Base-by-base conservation (phyloP, 2,888 invertebrate species). In the Coenonympha arcania region DNA sequence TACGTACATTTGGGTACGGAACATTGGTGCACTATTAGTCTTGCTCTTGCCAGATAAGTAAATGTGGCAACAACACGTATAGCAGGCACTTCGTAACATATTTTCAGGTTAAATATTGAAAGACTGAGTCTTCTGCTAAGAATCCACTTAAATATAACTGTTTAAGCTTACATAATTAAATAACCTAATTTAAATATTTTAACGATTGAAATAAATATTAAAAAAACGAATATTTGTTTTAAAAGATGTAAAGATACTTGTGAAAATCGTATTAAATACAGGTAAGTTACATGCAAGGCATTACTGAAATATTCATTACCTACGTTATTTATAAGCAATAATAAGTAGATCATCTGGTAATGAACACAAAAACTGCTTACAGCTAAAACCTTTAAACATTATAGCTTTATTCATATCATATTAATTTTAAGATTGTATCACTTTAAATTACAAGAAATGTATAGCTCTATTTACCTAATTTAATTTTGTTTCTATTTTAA, bases 341-440 rank as follows among this genome's bases (percentile, higher is more conserved):
- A 41, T 55, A 43, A 49, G 36, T 51, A 57, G 54, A 59, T 55
- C 57, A 59, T 58, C 59, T 52, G 44, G 51, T 57, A 26, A 59
- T 62, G 60, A 62, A 62, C 62, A 62, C 62, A 58, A 62, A 65
- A 69, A 72, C 72, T 66, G 62, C 64, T 69, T 69, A 66, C 62
- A 61, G 48, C 60, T 62, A 55, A 48, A 34, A 46, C 39, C 42
- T 62, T 52, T 65, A 57, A 60, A 60, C 63, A 64, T 63, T 66
- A 61, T 30, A 46, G 15, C 20, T 47, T 39, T 45, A 44, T 45
- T 26, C n/a, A 50, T 39, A 46, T 51, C 30, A 24, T 43, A 43
- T 40, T 31, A 30, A 30, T 34, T n/a, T n/a, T 59, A 65, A 60
- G 65, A 39, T 39, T 41, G 58, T 69, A 71, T 69, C 65, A 71